Percentiles rank a stretch among this genome's conserved stretches.
phyloP scores from a whole-genome alignment of 1,140 invertebrate species.

The Brevipalpus yothersi region DNA sequence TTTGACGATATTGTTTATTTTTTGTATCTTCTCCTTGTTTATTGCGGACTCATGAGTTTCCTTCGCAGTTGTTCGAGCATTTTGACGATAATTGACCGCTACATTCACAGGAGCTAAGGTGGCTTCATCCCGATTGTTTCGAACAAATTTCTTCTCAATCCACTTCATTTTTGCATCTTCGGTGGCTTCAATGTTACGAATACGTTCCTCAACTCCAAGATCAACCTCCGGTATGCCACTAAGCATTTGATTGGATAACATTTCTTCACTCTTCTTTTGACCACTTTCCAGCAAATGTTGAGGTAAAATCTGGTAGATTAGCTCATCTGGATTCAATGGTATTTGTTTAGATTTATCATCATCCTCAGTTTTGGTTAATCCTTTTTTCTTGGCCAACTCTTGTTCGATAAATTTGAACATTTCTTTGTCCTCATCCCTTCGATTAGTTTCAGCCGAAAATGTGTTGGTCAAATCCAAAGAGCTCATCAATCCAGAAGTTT shows the following conservation, averaged over 20 bases:
- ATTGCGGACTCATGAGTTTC: neutral
- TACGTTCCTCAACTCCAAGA: conserved; percentile 93
- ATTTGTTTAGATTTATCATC: neutral
- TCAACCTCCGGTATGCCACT: conserved; percentile 99
- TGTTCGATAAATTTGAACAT: conserved; percentile 98
- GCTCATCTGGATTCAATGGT: conserved; percentile 17
- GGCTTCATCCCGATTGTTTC: conserved; percentile 63
- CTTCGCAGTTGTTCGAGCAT: conserved; percentile 39
- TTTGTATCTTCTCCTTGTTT: neutral
- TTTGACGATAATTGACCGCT: conserved; percentile 91
- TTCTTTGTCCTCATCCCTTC: conserved; percentile 91
- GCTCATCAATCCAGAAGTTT: neutral
- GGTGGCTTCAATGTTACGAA: conserved; percentile 89
- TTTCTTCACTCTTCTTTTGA: conserved; percentile 64
- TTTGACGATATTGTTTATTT: conserved; percentile 4
- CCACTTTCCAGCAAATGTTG: conserved; percentile 54
- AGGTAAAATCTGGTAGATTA: conserved; percentile 33
- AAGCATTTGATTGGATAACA: conserved; percentile 98
- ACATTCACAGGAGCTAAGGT: conserved; percentile 94
- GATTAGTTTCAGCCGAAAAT: conserved; percentile 93
- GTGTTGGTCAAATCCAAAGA: conserved; percentile 63
- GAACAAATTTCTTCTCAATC: conserved; percentile 21
- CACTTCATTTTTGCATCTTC: conserved; percentile 87
- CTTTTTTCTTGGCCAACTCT: conserved; percentile 55
- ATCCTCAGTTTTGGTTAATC: conserved; percentile 16